Evolutionary conservation across 1,140 invertebrate species (phyloP), one percentile per base, ranked within the genome.

Genomic region (Leptestheria dahalacensis): DNA sequence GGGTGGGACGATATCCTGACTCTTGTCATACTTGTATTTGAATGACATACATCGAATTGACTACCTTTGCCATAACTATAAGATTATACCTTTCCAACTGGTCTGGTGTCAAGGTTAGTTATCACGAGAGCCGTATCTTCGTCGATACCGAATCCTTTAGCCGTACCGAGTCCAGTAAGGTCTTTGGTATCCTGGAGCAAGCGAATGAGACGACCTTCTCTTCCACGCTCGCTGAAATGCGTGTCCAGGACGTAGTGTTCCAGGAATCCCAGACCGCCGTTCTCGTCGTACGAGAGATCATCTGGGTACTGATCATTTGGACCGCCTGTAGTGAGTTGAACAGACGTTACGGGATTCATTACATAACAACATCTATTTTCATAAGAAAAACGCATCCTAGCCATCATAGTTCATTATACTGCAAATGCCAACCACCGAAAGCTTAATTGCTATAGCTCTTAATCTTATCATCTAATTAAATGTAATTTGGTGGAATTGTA

Each of bases 201-300:
- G 15, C 53, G 53, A 55, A 55, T 55, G 1, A 55, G 53, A 20
- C 69, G 63, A 23, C 66, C 67, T 59, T 70, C 68, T n/a, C 68
- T 54, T 6, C 68, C 68, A 23, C 68, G 60, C 23, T 70, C 59
- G 28, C 67, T 65, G 55, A 69, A 69, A 61, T 69, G 69, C 1
- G 67, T 64, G 53, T 70, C 69, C 0, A 68, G 25, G 2, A 68
- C 59, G 54, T 64, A 69, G 10, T 64, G 64, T 57, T 67, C 60
- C 12, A 69, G 41, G 10, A 69, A 64, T 1, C 65, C 67, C 23
- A 67, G 23, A 12, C 69, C 67, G 6, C 68, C 68, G 18, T 59
- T 18, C 23, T 62, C 49, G 33, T 64, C 58, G 54, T 69, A 69
- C 15, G 65, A 48, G 50, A 69, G 57, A 33, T 69, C 59, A 28